Evolutionary conservation across 2,888 invertebrate genomes (phyloP).

Genomic region (Flexamia atlantica): DNA sequence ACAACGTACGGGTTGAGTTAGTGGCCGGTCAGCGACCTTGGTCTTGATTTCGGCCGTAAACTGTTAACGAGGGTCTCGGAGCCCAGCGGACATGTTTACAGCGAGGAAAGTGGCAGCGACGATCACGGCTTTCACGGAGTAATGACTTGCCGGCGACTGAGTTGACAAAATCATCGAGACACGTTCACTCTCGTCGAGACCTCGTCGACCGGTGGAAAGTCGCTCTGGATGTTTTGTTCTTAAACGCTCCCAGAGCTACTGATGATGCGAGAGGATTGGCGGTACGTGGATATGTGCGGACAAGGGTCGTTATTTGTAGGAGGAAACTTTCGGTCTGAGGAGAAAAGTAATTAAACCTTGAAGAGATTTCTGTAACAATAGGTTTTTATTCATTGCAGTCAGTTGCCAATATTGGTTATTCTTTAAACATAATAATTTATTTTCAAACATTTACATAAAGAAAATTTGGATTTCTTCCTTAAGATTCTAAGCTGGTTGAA

Average conservation of each 20-base stretch:
- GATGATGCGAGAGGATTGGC: not conserved
- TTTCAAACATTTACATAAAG: too few species aligned
- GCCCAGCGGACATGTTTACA: slow-evolving; percentile 21
- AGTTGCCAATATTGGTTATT: too few species aligned
- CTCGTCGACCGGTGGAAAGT: not conserved
- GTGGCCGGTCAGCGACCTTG: slow-evolving; percentile 19
- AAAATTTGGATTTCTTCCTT: too few species aligned
- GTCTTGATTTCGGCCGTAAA: slow-evolving; percentile 26
- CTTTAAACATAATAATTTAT: too few species aligned
- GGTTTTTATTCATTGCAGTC: too few species aligned
- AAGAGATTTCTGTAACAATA: too few species aligned
- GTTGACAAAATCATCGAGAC: not conserved
- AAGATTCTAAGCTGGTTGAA: too few species aligned
- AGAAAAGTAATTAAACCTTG: too few species aligned
- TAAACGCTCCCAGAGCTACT: not conserved
- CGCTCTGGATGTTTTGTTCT: not conserved
- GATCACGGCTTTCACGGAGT: not conserved
- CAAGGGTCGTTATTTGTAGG: too few species aligned
- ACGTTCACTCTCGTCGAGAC: not conserved
- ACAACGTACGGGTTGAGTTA: slow-evolving; percentile 3
- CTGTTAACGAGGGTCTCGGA: not conserved
- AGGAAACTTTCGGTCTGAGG: too few species aligned
- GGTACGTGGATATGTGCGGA: not conserved
- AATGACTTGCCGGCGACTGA: not conserved
- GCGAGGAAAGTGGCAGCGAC: not conserved